These are phyloP conservation scores for Drosophila punjabiensis DNA, from an alignment of 1,140 invertebrate genomes.

Conservation along the genomic window DNA sequence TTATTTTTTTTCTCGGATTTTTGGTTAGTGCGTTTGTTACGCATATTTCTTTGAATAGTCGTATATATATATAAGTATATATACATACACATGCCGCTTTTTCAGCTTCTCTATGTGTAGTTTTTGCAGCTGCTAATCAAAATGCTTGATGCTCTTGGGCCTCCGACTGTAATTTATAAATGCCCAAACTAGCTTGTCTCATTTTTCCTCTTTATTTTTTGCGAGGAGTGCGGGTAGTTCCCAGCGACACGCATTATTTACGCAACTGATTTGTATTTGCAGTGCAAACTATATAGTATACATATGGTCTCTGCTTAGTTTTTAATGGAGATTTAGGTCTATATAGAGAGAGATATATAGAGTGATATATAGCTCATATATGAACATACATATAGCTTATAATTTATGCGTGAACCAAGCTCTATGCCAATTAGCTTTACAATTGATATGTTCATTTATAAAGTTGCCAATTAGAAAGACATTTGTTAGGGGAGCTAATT, in stretches of 20 bases:
- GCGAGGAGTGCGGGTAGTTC: conserved; percentile 2
- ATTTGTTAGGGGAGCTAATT: conserved; percentile 28
- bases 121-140: conserved; percentile 82
- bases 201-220: conserved; percentile 18
- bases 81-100: conserved; percentile 10
- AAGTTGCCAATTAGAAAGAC: conserved; percentile 26
- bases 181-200: conserved; percentile 50
- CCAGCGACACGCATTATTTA: conserved; percentile 78
- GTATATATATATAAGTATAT: background rate
- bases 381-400: background rate
- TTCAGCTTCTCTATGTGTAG: conserved; percentile 34
- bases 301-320: conserved; percentile 4
- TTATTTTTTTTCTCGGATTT: conserved; percentile 39
- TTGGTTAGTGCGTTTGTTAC: conserved; percentile 73
- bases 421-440: conserved; percentile 17
- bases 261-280: conserved; percentile 83
- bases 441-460: conserved; percentile 30
- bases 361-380: background rate
- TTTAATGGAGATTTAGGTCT: conserved; percentile 5
- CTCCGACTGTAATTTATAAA: conserved; percentile 75
- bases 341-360: background rate
- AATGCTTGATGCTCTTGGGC: conserved; percentile 71
- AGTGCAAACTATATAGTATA: conserved; percentile 67
- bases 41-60: conserved; percentile 51
- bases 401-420: conserved; percentile 1